Percentiles rank a stretch among this genome's conserved stretches.
Evolutionary conservation across 2,113 vertebrate genomes (phyloP).

Genomic region (Tyrannus savana): DNA sequence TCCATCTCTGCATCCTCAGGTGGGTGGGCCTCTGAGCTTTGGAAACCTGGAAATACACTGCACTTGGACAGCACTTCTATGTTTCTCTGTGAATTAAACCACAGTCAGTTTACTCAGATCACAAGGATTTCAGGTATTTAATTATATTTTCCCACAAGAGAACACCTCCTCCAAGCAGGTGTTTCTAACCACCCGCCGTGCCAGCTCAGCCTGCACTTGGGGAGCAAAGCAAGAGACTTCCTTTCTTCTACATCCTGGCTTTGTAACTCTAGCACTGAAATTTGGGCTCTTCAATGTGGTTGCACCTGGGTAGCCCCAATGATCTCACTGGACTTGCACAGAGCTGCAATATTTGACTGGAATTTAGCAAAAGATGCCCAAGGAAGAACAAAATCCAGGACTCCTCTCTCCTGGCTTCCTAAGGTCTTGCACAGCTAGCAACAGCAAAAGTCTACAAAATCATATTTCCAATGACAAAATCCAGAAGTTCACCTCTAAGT

Average conservation of each 20-base stretch:
- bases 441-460: neutral
- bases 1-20: neutral
- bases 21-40: neutral
- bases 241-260: neutral
- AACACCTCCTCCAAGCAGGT: neutral
- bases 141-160: neutral
- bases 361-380: neutral
- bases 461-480: neutral
- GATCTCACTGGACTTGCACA: neutral
- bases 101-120: conserved; percentile 3
- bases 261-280: neutral
- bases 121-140: neutral
- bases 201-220: neutral
- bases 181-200: neutral
- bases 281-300: neutral
- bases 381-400: neutral
- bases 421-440: neutral
- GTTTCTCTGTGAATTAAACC: neutral
- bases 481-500: neutral
- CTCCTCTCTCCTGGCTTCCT: neutral
- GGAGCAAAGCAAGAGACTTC: neutral
- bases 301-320: neutral
- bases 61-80: neutral
- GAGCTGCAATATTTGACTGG: neutral
- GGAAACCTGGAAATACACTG: neutral